These are phyloP conservation scores for Dinothrombium tinctorium DNA, from an alignment of 1,140 invertebrate genomes.

Conservation along the genomic window DNA sequence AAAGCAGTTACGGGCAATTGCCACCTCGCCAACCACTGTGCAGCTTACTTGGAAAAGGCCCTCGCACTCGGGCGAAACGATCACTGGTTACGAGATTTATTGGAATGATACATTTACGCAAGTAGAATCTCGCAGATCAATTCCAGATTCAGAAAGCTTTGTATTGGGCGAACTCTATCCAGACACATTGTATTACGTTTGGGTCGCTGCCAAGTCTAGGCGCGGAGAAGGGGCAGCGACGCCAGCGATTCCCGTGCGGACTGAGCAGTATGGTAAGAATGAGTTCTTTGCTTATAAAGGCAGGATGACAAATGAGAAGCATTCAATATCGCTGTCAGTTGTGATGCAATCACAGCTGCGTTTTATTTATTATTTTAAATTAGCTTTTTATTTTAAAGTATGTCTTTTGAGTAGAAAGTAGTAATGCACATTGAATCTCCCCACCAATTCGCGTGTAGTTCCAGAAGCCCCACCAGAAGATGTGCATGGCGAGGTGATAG, in stretches of 20 bases:
- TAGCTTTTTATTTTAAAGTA: not conserved
- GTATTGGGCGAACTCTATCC: conserved; percentile 66
- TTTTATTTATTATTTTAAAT: conserved; percentile 1
- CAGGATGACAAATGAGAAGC: not conserved
- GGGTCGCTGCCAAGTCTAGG: conserved; percentile 71
- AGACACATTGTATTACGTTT: conserved; percentile 84
- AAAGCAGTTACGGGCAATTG: conserved; percentile 42
- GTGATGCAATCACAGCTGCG: not conserved
- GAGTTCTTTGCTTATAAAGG: not conserved
- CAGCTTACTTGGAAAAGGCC: conserved; percentile 71
- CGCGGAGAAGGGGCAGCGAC: conserved; percentile 80
- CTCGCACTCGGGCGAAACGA: conserved; percentile 64
- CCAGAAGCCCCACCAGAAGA: conserved; percentile 83
- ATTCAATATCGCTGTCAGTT: not conserved
- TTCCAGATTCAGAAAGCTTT: conserved; percentile 54
- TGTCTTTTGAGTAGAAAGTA: too few species aligned
- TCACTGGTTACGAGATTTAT: conserved; percentile 81
- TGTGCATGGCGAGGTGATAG: conserved; percentile 58
- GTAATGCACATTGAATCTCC: not conserved
- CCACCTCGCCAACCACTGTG: conserved; percentile 47
- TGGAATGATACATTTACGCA: conserved; percentile 86
- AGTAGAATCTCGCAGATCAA: conserved; percentile 39
- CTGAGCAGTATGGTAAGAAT: conserved; percentile 83
- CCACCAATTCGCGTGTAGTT: too few species aligned
- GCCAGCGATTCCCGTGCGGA: conserved; percentile 72